Evolutionary conservation across 2,888 invertebrate species (phyloP).

Genomic region (Eumerus sabulonum): DNA sequence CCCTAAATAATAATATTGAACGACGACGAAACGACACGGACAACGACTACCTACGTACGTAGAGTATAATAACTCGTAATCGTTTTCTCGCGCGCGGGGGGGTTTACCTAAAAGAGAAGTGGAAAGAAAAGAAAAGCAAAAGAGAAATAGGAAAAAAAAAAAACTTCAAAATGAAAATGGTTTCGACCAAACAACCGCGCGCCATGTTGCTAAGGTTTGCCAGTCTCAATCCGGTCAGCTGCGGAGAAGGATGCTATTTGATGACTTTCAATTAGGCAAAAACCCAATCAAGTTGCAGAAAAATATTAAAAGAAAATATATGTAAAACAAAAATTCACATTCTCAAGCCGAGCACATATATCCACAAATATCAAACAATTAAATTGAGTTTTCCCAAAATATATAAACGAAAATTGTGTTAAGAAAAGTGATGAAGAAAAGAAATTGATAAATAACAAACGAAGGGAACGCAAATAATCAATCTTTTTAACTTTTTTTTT

Average conservation of each 20-base stretch:
- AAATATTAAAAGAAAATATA: constrained; percentile 39
- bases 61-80: too few species aligned
- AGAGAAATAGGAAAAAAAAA: too few species aligned
- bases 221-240: constrained; percentile 83
- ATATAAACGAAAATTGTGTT: constrained; percentile 19
- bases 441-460: too few species aligned
- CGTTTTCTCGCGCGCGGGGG: too few species aligned
- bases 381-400: neutral
- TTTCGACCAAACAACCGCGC: constrained; percentile 74
- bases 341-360: too few species aligned
- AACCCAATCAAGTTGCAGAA: constrained; percentile 62
- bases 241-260: constrained; percentile 77
- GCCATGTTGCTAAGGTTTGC: constrained; percentile 76
- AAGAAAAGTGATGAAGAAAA: constrained; percentile 30
- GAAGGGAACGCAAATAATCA: too few species aligned
- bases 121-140: too few species aligned
- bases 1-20: constrained; percentile 1
- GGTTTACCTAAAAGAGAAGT: constrained; percentile 1
- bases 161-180: constrained; percentile 42
- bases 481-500: constrained; percentile 10
- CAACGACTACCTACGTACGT: too few species aligned
- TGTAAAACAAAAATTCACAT: too few species aligned
- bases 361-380: neutral
- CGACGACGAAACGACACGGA: too few species aligned
- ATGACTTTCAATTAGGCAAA: too few species aligned